Percentiles rank a stretch among this genome's conserved stretches.
phyloP scores from a whole-genome alignment of 2,888 invertebrate genomes.

The Zhuqinia jingwanae region DNA sequence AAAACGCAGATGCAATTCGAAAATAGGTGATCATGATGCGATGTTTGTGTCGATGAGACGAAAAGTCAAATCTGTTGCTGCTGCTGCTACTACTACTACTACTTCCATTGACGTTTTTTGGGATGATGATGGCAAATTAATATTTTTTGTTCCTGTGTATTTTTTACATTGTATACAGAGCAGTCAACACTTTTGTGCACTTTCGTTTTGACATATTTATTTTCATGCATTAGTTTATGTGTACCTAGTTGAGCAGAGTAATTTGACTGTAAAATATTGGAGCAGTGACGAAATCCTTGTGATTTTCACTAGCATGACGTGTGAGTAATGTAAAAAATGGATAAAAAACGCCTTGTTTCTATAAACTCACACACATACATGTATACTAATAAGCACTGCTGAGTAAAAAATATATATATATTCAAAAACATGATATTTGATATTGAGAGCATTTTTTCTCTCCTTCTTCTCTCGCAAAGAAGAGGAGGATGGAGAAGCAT shows the following conservation, averaged over 20 bases:
- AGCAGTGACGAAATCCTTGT: constrained; percentile 31
- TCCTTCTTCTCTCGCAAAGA: too few species aligned
- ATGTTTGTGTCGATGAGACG: constrained; percentile 41
- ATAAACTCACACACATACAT: background rate
- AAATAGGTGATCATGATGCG: constrained; percentile 24
- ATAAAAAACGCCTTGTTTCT: constrained; percentile 43
- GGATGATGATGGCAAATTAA: constrained; percentile 21
- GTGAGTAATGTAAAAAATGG: constrained; percentile 18
- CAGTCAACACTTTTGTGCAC: constrained; percentile 4
- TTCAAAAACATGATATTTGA: constrained; percentile 31
- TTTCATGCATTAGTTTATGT: too few species aligned
- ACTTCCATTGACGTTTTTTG: background rate
- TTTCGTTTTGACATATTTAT: constrained; percentile 15
- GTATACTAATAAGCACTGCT: too few species aligned
- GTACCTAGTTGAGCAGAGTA: background rate
- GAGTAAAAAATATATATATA: background rate
- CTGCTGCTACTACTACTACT: too few species aligned
- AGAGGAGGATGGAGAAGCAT: constrained; percentile 9
- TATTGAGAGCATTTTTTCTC: constrained; percentile 50
- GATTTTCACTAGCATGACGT: constrained; percentile 18
- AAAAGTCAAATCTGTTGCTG: constrained; percentile 55
- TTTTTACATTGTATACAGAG: background rate
- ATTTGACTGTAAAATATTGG: constrained; percentile 27
- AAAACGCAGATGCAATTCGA: constrained; percentile 9
- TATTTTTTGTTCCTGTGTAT: constrained; percentile 15